Evolutionary conservation across 2,113 vertebrate genomes (phyloP).

Genomic region (Brachionichthys hirsutus): DNA sequence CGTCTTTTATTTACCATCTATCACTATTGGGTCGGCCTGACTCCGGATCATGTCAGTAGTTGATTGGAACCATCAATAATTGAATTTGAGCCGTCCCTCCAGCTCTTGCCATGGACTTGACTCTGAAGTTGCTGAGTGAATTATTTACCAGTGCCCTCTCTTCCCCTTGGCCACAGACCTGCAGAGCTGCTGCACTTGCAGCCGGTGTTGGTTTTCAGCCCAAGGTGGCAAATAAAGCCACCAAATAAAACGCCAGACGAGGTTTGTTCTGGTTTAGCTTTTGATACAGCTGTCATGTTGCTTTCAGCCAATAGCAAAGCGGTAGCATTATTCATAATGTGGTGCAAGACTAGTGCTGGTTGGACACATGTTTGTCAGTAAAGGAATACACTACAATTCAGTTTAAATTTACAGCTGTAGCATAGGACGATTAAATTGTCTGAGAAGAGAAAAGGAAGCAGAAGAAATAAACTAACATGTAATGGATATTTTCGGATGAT

Average conservation of each 20-base stretch:
- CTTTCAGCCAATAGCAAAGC: slow-evolving; percentile 18
- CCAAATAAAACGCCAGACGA: slow-evolving; percentile 13
- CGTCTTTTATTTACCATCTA: slow-evolving; percentile 37
- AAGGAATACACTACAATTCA: no score
- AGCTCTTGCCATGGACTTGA: slow-evolving; percentile 38
- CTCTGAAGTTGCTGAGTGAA: slow-evolving; percentile 41
- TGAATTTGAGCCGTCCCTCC: slow-evolving; percentile 37
- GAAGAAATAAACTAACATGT: no score
- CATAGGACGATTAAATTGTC: neutral
- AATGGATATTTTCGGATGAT: no score
- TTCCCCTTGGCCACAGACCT: slow-evolving; percentile 30
- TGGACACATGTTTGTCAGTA: neutral
- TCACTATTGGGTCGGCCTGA: slow-evolving; percentile 17
- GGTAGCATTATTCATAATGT: slow-evolving; percentile 6
- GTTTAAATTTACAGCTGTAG: neutral
- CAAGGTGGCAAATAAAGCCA: slow-evolving; percentile 38
- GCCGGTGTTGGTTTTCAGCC: slow-evolving; percentile 40
- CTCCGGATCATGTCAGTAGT: slow-evolving; percentile 10
- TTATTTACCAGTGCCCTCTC: slow-evolving; percentile 51
- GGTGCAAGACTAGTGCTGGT: neutral
- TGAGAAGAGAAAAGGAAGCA: neutral
- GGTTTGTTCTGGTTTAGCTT: slow-evolving; percentile 21
- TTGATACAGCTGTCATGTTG: slow-evolving; percentile 21
- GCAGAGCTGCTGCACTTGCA: slow-evolving; percentile 30
- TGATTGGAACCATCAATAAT: slow-evolving; percentile 61